A percentile compares a stretch with the other conserved stretches of the same genome.
Conservation (phyloP, 1,140 invertebrate species). For the Cotesia chilonis region DNA sequence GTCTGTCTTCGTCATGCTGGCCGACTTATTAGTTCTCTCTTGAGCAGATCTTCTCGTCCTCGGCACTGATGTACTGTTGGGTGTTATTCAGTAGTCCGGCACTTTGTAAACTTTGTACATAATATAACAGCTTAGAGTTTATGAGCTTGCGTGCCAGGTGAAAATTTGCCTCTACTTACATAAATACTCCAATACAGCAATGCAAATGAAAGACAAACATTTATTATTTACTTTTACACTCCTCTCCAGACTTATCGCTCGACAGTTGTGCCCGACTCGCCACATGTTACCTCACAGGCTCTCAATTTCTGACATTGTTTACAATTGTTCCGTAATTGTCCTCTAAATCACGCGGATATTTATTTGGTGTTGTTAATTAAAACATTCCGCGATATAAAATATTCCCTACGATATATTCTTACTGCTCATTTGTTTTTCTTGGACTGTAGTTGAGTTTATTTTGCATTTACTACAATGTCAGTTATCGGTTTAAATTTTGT, state of each 20-base stretch:
- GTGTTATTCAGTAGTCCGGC: neutral
- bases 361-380: too few relatives aligned
- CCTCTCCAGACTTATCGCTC: conserved; percentile 6
- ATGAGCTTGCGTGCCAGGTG: conserved; percentile 30
- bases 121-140: neutral
- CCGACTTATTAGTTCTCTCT: conserved; percentile 30
- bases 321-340: too few relatives aligned
- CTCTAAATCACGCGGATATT: too few relatives aligned
- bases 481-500: too few relatives aligned
- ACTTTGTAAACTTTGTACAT: conserved; percentile 9
- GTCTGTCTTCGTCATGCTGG: conserved; percentile 31
- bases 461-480: too few relatives aligned
- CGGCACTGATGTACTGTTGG: conserved; percentile 9
- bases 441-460: too few relatives aligned
- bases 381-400: too few relatives aligned
- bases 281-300: too few relatives aligned
- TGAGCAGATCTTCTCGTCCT: conserved; percentile 13
- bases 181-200: neutral
- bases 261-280: neutral
- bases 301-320: too few relatives aligned
- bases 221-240: neutral
- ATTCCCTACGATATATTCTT: too few relatives aligned
- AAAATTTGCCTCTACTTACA: conserved; percentile 31
- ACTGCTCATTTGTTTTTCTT: too few relatives aligned
- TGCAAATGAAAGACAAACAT: conserved; percentile 6